Percentiles rank a stretch among this genome's conserved stretches.
Conservation (phyloP, 2,888 invertebrate genomes). For the Tenodera sinensis region DNA sequence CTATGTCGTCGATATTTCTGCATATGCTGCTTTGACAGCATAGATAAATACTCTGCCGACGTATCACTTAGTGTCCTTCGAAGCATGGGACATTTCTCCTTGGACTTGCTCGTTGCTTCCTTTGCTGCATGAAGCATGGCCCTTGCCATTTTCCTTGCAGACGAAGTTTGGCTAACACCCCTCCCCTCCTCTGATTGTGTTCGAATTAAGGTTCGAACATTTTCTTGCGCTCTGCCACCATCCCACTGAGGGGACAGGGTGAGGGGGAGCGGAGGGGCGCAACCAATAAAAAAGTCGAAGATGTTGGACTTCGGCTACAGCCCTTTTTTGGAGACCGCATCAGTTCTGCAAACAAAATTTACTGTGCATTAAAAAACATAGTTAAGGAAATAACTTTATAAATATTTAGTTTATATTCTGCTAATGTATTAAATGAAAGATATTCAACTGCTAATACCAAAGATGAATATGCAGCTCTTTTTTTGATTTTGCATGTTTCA, state of each 20-base stretch:
- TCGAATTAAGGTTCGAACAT: constrained; percentile 53
- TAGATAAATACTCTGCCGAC: background rate
- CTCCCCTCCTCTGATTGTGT: constrained; percentile 19
- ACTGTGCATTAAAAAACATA: background rate
- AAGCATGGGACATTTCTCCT: background rate
- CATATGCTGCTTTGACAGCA: background rate
- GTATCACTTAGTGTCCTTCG: background rate
- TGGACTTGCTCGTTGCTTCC: background rate
- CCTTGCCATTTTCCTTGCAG: background rate
- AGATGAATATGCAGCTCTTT: no score
- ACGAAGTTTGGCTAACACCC: constrained; percentile 1
- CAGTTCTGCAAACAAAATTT: constrained; percentile 48
- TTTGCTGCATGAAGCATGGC: constrained; percentile 1
- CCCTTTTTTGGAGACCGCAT: constrained; percentile 51
- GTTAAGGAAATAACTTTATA: no score
- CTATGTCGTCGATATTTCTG: background rate
- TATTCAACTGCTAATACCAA: no score
- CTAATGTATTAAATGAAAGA: no score
- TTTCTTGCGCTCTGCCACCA: constrained; percentile 71
- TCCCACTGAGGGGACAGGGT: constrained; percentile 53
- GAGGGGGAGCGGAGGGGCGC: constrained; percentile 37
- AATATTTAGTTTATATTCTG: no score
- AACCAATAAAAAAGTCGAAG: constrained; percentile 29
- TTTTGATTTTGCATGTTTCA: no score
- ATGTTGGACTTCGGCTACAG: constrained; percentile 40